Base-by-base conservation (phyloP, 2,888 invertebrate species). In the Anoplius nigerrimus region DNA sequence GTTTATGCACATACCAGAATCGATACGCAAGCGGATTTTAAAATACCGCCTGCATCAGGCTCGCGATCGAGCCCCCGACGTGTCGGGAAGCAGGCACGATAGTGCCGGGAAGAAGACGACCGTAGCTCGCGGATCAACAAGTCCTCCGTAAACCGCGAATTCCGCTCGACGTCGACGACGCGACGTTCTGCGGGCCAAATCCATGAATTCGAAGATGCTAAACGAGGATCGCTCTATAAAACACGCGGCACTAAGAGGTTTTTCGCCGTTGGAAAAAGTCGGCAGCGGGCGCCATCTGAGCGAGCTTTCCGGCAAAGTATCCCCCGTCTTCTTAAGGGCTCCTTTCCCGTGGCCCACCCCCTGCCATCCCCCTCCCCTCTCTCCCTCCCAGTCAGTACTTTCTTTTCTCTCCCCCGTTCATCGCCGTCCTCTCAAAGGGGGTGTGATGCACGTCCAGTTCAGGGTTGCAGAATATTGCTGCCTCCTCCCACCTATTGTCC, bases 401-500 rank as follows among this genome's bases (percentile, higher is more conserved):
- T 48, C 18, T n/a, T 69, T 58, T 66, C 66, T 72, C 60, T 59
- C 54, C 60, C 52, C 65, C 20, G 20, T 15, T n/a, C 18, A 11
- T 43, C 51, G 16, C 51, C 15, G 18, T 52, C 27, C 46, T 20
- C 24, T 42, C 15, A 18, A 55, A 34, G 43, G 46, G 48, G 46
- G 56, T 22, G 43, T 24, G 48, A 62, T 21, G 27, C 21, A 46
- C 24, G 62, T 56, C 56, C 55, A 46, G 52, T 56, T 70, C 55
- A 62, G 18, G 54, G 51, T 62, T 21, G 43, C 46, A n/a, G 16
- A 21, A 24, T 48, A 65, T 54, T 16, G 21, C 45, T n/a, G 24
- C 58, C 21, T n/a, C 21, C 59, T 55, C 54, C 56, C 27, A 1
- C 21, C 6, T 3, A n/a, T 20, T 16, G 5, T 18, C 16, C 24